Evolutionary conservation across 2,113 vertebrate genomes (phyloP).

Genomic region (Polyodon spathula): DNA sequence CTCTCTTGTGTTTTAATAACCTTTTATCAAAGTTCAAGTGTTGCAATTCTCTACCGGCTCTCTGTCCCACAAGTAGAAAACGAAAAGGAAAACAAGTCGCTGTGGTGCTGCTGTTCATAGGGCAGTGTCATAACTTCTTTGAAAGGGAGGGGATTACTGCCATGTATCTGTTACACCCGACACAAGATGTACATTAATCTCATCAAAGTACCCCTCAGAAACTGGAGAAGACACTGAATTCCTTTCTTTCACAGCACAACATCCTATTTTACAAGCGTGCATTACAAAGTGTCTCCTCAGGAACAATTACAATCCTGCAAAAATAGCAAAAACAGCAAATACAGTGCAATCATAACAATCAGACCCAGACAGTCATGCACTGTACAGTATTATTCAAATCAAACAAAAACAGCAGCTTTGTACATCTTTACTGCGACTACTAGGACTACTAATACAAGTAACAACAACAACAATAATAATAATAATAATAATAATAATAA

Average conservation of each 20-base stretch:
- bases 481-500: too few relatives aligned
- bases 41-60: constrained; percentile 54
- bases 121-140: constrained; percentile 41
- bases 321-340: neutral
- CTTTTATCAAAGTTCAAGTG: constrained; percentile 61
- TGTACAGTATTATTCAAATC: too few relatives aligned
- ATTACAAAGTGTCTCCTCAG: neutral
- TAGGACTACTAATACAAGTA: too few relatives aligned
- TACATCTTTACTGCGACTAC: too few relatives aligned
- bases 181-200: constrained; percentile 44
- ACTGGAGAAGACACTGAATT: constrained; percentile 27
- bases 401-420: too few relatives aligned
- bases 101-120: constrained; percentile 36
- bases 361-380: constrained; percentile 23
- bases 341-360: too few relatives aligned
- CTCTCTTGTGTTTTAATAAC: constrained; percentile 57
- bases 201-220: constrained; percentile 41
- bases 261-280: neutral
- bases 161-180: constrained; percentile 38
- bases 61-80: constrained; percentile 52
- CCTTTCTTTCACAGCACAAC: constrained; percentile 15
- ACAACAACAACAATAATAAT: too few relatives aligned
- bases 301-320: neutral
- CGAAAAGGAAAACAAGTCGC: constrained; percentile 61
- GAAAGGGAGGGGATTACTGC: constrained; percentile 48